Conservation (phyloP, 1,140 invertebrate species). For the Gryon sp. region DNA sequence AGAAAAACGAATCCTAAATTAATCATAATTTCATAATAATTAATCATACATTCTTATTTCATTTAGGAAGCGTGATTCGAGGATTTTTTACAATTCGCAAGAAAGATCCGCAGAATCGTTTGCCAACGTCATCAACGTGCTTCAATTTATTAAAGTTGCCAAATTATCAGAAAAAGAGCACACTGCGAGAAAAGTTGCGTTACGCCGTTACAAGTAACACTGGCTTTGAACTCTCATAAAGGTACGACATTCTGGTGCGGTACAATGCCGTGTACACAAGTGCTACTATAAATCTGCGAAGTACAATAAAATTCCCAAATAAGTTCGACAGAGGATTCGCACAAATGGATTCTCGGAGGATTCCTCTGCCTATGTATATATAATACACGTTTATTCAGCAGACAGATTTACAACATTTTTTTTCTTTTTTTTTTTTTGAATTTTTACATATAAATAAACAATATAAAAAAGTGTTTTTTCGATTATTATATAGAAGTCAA, state of each 20-base stretch:
- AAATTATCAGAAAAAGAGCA: constrained; percentile 98
- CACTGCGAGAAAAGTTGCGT: constrained; percentile 95
- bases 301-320: constrained; percentile 53
- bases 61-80: constrained; percentile 96
- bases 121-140: constrained; percentile 99
- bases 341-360: constrained; percentile 38
- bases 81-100: constrained; percentile 99
- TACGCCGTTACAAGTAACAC: constrained; percentile 99
- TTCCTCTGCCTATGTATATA: constrained; percentile 43
- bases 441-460: too few relatives aligned
- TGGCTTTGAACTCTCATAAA: constrained; percentile 95
- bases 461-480: too few relatives aligned
- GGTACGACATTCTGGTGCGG: not conserved
- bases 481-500: not conserved
- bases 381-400: not conserved
- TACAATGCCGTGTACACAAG: constrained; percentile 2
- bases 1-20: too few relatives aligned
- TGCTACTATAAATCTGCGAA: constrained; percentile 46
- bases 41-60: constrained; percentile 32
- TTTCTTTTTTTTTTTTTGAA: not conserved
- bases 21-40: too few relatives aligned
- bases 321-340: constrained; percentile 32
- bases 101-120: constrained; percentile 95
- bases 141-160: constrained; percentile 99
- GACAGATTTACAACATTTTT: too few relatives aligned